Conservation (phyloP, 2,888 invertebrate species). For the Epinotia demarniana region DNA sequence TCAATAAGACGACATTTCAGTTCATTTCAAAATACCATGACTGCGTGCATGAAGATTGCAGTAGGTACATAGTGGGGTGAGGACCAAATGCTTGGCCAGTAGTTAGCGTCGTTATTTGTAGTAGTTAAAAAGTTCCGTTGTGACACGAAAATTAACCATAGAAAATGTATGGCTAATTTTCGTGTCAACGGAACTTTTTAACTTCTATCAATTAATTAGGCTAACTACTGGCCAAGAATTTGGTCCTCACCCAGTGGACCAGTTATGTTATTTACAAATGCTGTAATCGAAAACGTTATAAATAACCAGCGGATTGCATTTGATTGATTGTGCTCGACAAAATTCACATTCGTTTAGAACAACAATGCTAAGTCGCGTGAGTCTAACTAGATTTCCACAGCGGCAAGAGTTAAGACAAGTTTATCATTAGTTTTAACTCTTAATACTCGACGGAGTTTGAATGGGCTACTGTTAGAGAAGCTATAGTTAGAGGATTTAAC, state of each 20-base stretch:
- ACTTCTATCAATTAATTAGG: too few species aligned
- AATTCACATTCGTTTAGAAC: background rate
- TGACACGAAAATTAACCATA: too few species aligned
- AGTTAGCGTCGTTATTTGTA: too few species aligned
- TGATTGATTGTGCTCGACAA: background rate
- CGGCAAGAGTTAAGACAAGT: slow-evolving; percentile 7
- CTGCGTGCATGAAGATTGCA: background rate
- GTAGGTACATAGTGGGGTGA: background rate
- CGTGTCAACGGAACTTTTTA: too few species aligned
- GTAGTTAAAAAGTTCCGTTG: too few species aligned
- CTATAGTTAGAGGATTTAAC: slow-evolving; percentile 49
- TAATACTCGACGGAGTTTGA: slow-evolving; percentile 10
- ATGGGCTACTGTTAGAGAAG: slow-evolving; percentile 34
- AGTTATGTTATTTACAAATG: background rate
- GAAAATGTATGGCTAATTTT: too few species aligned
- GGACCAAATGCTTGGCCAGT: too few species aligned
- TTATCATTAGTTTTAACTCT: slow-evolving; percentile 4
- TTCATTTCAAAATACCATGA: too few species aligned
- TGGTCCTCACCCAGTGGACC: too few species aligned
- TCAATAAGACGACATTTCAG: too few species aligned
- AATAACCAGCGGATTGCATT: background rate
- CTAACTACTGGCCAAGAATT: too few species aligned
- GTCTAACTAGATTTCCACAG: background rate
- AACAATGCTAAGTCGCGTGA: background rate
- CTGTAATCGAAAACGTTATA: background rate